These are phyloP conservation scores for Talpa occidentalis DNA, from an alignment of 2,113 vertebrate species.

Conservation along the genomic window DNA sequence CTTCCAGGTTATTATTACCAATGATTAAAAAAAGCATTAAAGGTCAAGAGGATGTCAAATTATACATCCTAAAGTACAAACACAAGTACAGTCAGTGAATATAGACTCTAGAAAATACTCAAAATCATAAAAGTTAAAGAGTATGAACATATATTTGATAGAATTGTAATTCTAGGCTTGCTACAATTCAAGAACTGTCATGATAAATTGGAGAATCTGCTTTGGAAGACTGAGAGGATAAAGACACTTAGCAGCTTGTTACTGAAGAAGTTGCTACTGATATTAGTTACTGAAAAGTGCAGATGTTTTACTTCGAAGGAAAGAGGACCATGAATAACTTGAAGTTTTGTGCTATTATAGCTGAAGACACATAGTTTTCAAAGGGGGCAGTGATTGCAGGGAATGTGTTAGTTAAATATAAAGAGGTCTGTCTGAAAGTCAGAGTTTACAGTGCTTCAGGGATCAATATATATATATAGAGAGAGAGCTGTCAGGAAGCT, in stretches of 20 bases:
- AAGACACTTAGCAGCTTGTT: neutral
- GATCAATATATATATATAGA: neutral
- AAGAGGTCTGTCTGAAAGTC: neutral
- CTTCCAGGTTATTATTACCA: too few relatives aligned
- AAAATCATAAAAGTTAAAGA: neutral
- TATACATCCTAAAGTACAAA: neutral
- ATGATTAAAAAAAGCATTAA: too few relatives aligned
- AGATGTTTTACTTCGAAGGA: neutral
- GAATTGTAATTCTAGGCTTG: neutral
- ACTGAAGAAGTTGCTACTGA: neutral
- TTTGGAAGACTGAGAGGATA: neutral
- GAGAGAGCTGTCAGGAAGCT: neutral
- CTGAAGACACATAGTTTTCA: neutral
- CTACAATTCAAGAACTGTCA: neutral
- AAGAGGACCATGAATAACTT: neutral
- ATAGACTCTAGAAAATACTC: neutral
- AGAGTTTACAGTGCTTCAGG: neutral
- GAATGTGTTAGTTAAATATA: too few relatives aligned
- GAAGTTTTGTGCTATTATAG: neutral
- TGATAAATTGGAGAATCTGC: neutral
- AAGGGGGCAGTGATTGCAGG: neutral
- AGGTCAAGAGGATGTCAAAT: neutral
- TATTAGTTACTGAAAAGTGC: too few relatives aligned
- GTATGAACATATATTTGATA: neutral
- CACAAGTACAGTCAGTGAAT: neutral